phyloP scores from a whole-genome alignment of 2,888 invertebrate genomes.

The Aromia moschata region DNA sequence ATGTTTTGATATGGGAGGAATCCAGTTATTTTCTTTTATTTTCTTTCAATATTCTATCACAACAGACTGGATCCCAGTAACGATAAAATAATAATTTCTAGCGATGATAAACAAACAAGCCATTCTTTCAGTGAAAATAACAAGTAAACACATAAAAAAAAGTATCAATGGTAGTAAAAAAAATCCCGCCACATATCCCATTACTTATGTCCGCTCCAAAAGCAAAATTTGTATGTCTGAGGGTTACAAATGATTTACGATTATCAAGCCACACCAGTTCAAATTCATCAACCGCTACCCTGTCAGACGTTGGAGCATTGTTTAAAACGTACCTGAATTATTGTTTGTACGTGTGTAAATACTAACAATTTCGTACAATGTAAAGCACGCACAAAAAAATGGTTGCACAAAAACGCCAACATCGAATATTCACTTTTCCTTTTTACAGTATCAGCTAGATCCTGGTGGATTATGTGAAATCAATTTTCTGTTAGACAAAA shows the following conservation, averaged over 20 bases:
- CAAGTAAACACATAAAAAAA: not conserved
- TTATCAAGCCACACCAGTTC: constrained; percentile 1
- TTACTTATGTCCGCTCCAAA: not conserved
- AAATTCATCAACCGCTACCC: constrained; percentile 1
- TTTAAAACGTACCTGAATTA: not conserved
- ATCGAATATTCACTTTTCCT: too few relatives aligned
- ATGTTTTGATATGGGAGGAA: not conserved
- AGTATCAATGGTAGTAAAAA: not conserved
- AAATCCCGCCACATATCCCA: constrained; percentile 1
- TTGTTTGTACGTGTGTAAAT: not conserved
- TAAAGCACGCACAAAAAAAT: too few relatives aligned
- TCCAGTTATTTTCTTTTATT: not conserved
- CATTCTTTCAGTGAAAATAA: not conserved
- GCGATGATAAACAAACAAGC: not conserved
- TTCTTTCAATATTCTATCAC: not conserved
- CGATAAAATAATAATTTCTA: not conserved
- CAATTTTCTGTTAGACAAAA: too few relatives aligned
- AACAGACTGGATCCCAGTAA: not conserved
- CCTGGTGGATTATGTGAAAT: too few relatives aligned
- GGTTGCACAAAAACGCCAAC: too few relatives aligned
- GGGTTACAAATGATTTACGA: constrained; percentile 2
- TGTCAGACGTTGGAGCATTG: not conserved
- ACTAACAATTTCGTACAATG: too few relatives aligned
- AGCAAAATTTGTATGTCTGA: not conserved
- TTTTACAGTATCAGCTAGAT: too few relatives aligned